Conservation (phyloP, 1,140 invertebrate genomes). For the Galleria mellonella region DNA sequence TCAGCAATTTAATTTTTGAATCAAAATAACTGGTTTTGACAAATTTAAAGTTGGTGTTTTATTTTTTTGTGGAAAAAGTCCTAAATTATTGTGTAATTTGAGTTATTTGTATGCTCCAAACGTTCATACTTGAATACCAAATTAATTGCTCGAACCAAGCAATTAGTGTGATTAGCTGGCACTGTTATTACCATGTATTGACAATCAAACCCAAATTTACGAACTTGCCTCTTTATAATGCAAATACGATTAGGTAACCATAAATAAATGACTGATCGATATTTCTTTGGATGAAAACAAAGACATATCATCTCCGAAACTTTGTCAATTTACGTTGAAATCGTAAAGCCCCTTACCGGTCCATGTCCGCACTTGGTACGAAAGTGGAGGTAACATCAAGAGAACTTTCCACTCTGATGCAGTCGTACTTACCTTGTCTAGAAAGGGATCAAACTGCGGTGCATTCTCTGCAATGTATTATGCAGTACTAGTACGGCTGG, state of each 20-base stretch:
- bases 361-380: constrained; percentile 55
- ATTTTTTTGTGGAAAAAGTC: too few species aligned
- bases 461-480: constrained; percentile 71
- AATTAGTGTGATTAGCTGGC: too few species aligned
- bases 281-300: constrained; percentile 57
- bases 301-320: constrained; percentile 64
- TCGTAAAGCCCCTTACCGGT: constrained; percentile 57
- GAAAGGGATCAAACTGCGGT: constrained; percentile 69
- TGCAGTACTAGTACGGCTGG: constrained; percentile 53
- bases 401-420: constrained; percentile 52
- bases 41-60: too few species aligned
- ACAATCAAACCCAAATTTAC: too few species aligned
- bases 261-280: constrained; percentile 65
- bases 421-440: constrained; percentile 69
- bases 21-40: too few species aligned
- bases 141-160: too few species aligned
- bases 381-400: constrained; percentile 64
- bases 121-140: too few species aligned
- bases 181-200: too few species aligned
- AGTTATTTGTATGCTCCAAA: too few species aligned
- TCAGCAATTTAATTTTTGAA: too few species aligned
- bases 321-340: constrained; percentile 65
- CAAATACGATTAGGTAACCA: constrained; percentile 50
- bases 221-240: too few species aligned
- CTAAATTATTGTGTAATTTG: too few species aligned